phyloP scores from a whole-genome alignment of 2,888 invertebrate species.

The Hofmannophila pseudospretella region DNA sequence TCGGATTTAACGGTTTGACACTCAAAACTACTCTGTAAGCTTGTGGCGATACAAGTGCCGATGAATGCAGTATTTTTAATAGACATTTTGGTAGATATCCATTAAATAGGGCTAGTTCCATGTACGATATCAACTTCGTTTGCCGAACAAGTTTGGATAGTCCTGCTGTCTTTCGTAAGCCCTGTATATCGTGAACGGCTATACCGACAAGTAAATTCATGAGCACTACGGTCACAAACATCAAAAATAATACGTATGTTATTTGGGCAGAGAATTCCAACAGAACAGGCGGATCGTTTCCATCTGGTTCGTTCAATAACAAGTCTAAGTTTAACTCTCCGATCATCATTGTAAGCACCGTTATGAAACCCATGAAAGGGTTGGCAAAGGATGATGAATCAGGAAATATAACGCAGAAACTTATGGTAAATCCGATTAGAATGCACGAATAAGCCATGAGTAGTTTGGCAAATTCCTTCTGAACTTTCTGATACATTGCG shows the following conservation, averaged over 20 bases:
- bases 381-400: conserved; percentile 89
- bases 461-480: conserved; percentile 91
- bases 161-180: conserved; percentile 90
- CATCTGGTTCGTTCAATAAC: conserved; percentile 85
- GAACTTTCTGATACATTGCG: conserved; percentile 93
- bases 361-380: conserved; percentile 90
- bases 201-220: conserved; percentile 93
- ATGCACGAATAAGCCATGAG: conserved; percentile 91
- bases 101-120: conserved; percentile 88
- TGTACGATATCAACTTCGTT: conserved; percentile 91
- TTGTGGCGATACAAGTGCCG: conserved; percentile 88
- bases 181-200: conserved; percentile 92
- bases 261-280: conserved; percentile 89
- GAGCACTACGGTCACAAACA: conserved; percentile 90
- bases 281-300: conserved; percentile 85
- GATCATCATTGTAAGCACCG: conserved; percentile 93
- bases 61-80: conserved; percentile 85
- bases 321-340: conserved; percentile 89
- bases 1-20: conserved; percentile 89
- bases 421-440: conserved; percentile 90
- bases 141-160: conserved; percentile 89
- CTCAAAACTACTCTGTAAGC: conserved; percentile 89
- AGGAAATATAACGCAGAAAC: conserved; percentile 92
- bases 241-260: conserved; percentile 86
- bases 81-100: conserved; percentile 87